A percentile compares a stretch with the other conserved stretches of the same genome.
Conservation (phyloP, 2,888 invertebrate species). For the Metellina segmentata region DNA sequence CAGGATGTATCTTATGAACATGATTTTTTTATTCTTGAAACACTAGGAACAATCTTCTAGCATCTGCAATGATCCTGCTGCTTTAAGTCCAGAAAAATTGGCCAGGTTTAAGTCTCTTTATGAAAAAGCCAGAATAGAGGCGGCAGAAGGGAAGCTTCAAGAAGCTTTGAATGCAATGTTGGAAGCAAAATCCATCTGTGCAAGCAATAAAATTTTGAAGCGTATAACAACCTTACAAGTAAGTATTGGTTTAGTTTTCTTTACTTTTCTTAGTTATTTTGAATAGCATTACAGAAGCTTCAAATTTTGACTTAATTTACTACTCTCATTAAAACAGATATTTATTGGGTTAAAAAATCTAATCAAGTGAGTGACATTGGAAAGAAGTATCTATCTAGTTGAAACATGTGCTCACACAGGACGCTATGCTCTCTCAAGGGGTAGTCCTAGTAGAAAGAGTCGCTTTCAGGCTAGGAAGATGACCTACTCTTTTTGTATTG, state of each 20-base stretch:
- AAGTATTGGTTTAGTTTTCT: not conserved
- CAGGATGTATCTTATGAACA: not conserved
- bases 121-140: slow-evolving; percentile 36
- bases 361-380: no score
- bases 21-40: not conserved
- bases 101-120: slow-evolving; percentile 22
- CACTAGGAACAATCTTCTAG: not conserved
- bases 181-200: slow-evolving; percentile 52
- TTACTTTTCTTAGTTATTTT: not conserved
- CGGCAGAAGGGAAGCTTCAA: slow-evolving; percentile 36
- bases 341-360: no score
- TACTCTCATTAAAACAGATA: no score
- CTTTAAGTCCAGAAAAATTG: slow-evolving; percentile 41
- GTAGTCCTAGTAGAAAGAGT: no score
- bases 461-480: no score
- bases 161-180: slow-evolving; percentile 46
- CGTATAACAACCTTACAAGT: slow-evolving; percentile 60
- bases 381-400: no score
- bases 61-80: slow-evolving; percentile 4
- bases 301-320: no score
- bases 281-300: no score
- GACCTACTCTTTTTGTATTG: no score
- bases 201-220: slow-evolving; percentile 53
- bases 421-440: no score
- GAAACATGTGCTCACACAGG: no score